Evolutionary conservation across 2,113 vertebrate species (phyloP).

Genomic region (Phalacrocorax carbo): DNA sequence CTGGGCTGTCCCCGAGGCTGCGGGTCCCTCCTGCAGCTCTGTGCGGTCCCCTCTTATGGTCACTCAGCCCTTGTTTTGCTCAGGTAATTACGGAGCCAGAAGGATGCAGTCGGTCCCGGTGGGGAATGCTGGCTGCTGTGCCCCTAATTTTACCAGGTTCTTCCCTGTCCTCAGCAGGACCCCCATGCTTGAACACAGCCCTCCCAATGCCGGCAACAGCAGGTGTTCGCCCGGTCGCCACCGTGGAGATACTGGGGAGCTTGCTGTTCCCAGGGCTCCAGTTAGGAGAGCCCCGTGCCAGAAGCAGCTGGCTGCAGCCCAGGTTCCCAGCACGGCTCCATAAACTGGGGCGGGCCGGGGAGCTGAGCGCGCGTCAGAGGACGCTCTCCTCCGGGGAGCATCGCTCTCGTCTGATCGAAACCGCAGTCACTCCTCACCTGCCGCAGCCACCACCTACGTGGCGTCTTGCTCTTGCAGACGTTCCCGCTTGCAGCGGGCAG

Average conservation of each 20-base stretch:
- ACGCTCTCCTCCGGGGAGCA: background rate
- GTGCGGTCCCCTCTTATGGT: background rate
- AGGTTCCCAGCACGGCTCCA: background rate
- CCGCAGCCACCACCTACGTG: background rate
- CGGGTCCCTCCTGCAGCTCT: background rate
- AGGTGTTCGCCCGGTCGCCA: rapidly evolving
- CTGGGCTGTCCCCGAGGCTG: too few relatives aligned
- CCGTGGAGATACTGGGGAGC: rapidly evolving
- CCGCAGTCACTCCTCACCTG: background rate
- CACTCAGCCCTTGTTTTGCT: background rate
- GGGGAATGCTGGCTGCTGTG: background rate
- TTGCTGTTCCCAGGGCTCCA: background rate
- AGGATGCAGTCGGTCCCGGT: background rate
- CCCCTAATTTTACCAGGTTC: background rate
- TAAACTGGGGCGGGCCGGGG: background rate
- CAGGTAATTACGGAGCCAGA: background rate
- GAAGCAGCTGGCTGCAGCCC: background rate
- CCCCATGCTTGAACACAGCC: background rate
- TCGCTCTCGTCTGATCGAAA: background rate
- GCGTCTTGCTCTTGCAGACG: background rate
- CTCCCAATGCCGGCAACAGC: background rate
- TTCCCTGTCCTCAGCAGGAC: background rate
- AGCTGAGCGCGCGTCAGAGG: background rate
- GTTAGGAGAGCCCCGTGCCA: background rate
- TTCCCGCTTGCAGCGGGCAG: rapidly evolving